These are phyloP conservation scores for Mnemiopsis leidyi DNA, from an alignment of 37 sponge, comb jelly and placozoan species.

Conservation along the genomic window DNA sequence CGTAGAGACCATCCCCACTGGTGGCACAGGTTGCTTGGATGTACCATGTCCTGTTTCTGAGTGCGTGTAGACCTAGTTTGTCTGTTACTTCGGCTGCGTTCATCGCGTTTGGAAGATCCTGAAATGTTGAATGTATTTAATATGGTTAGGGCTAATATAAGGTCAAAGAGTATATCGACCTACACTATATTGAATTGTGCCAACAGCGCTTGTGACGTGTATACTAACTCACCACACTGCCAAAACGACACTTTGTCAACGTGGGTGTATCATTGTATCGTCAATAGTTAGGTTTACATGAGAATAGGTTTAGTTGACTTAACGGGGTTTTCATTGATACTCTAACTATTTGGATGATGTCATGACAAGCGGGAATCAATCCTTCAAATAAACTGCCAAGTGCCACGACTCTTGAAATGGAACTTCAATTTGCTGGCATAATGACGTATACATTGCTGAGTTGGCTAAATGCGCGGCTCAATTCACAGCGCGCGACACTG, in stretches of 20 bases:
- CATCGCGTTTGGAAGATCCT: constrained; percentile 99
- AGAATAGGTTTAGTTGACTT: too few relatives aligned
- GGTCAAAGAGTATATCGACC: too few relatives aligned
- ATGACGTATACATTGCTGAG: constrained; percentile 51
- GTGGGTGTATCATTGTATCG: too few relatives aligned
- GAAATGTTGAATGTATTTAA: too few relatives aligned
- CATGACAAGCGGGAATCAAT: neutral
- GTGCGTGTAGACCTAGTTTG: constrained; percentile 86
- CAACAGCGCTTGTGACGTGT: too few relatives aligned
- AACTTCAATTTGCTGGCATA: neutral
- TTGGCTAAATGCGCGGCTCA: constrained; percentile 10
- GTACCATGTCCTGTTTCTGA: constrained; percentile 92
- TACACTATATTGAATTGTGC: too few relatives aligned
- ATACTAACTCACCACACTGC: too few relatives aligned
- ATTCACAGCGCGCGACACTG: neutral
- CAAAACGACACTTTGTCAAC: too few relatives aligned
- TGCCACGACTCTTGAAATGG: neutral
- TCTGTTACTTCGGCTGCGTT: constrained; percentile 97
- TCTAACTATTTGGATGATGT: too few relatives aligned
- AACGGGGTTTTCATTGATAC: too few relatives aligned
- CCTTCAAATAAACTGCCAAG: neutral
- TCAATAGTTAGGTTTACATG: too few relatives aligned
- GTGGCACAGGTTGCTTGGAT: constrained; percentile 99
- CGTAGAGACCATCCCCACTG: constrained; percentile 97
- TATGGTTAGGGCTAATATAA: too few relatives aligned